A percentile compares a stretch with the other conserved stretches of the same genome.
phyloP scores from a whole-genome alignment of 2,888 invertebrate species.

The Noctua janthina region DNA sequence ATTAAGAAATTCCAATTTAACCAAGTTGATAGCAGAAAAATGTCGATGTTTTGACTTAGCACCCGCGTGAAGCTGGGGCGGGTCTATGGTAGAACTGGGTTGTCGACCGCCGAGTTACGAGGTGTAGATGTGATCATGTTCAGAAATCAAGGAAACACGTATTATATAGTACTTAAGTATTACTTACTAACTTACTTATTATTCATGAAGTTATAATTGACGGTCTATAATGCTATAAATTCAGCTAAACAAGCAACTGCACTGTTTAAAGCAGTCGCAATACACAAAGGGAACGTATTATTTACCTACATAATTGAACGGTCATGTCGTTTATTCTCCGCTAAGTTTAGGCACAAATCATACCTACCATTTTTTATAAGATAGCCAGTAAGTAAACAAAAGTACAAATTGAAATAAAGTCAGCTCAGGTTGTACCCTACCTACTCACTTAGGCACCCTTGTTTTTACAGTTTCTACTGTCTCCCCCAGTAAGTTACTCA shows the following conservation, averaged over 20 bases:
- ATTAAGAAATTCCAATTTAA: background rate
- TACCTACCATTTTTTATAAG: background rate
- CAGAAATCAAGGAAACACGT: constrained; percentile 6
- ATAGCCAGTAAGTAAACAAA: constrained; percentile 15
- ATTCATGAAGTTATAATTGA: background rate
- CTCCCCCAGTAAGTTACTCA: constrained; percentile 79
- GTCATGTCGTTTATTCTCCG: constrained; percentile 14
- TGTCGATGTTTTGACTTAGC: background rate
- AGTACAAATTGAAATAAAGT: background rate
- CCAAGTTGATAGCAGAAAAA: background rate
- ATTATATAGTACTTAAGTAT: background rate
- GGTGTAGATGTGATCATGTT: background rate
- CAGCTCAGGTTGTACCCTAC: constrained; percentile 2
- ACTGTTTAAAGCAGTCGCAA: background rate
- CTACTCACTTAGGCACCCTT: constrained; percentile 59
- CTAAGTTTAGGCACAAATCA: constrained; percentile 1
- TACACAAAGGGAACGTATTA: constrained; percentile 28
- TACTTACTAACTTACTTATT: background rate
- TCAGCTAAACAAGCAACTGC: constrained; percentile 3
- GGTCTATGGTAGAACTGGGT: background rate
- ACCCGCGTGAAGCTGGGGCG: background rate
- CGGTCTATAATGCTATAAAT: background rate
- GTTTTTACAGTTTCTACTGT: constrained; percentile 65
- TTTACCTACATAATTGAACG: constrained; percentile 4
- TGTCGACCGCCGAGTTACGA: constrained; percentile 5